Evolutionary conservation across 2,888 invertebrate species (phyloP).

Genomic region (Melanophora roralis): DNA sequence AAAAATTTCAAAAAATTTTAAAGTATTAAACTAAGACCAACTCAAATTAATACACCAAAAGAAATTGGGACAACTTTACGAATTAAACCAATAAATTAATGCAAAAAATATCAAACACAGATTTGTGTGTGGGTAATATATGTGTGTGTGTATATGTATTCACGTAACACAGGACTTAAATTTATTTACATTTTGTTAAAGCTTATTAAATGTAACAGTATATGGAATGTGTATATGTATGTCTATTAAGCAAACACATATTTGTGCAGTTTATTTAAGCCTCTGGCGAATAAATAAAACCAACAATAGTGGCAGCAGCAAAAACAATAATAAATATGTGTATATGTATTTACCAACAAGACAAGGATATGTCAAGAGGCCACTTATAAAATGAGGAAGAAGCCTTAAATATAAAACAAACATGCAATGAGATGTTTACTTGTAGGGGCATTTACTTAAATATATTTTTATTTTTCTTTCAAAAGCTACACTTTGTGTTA

Average conservation of each 20-base stretch:
- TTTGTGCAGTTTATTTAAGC: neutral
- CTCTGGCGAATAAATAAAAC: conserved; percentile 30
- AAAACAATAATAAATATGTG: neutral
- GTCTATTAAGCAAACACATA: neutral
- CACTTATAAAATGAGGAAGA: conserved; percentile 47
- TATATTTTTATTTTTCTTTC: neutral
- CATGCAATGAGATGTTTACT: neutral
- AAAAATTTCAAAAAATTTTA: too few species aligned
- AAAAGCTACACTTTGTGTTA: neutral
- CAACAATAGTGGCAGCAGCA: neutral
- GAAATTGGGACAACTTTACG: too few species aligned
- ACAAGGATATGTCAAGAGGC: conserved; percentile 54
- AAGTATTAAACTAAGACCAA: too few species aligned
- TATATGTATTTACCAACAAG: neutral
- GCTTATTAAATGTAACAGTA: conserved; percentile 33
- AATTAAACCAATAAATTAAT: too few species aligned
- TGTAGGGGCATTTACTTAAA: neutral
- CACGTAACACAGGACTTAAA: too few species aligned
- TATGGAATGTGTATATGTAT: neutral
- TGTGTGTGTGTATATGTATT: conserved; percentile 17
- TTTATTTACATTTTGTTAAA: conserved; percentile 41
- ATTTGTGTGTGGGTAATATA: neutral
- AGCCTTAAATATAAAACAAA: conserved; percentile 30
- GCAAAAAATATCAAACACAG: too few species aligned
- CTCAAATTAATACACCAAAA: too few species aligned